These are phyloP conservation scores for Lissocephala sabroskyi DNA, from an alignment of 2,888 invertebrate species.

Conservation along the genomic window DNA sequence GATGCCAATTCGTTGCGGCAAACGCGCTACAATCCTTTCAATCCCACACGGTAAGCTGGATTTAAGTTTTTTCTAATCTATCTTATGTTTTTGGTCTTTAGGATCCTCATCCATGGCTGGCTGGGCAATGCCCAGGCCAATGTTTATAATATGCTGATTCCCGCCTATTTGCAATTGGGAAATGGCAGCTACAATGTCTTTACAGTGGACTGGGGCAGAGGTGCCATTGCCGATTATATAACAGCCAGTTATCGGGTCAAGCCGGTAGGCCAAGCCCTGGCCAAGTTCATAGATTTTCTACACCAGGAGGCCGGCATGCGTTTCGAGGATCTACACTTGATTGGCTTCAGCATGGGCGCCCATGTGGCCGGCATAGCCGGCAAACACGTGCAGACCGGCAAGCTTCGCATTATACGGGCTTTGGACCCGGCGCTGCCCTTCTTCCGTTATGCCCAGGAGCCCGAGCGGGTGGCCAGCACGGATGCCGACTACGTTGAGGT, in stretches of 20 bases:
- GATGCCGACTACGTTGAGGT: slow-evolving; percentile 84
- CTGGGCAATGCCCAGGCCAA: slow-evolving; percentile 62
- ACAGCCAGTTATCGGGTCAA: slow-evolving; percentile 68
- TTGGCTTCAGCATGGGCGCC: slow-evolving; percentile 76
- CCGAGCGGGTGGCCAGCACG: slow-evolving; percentile 73
- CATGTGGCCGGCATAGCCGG: slow-evolving; percentile 77
- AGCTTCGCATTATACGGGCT: slow-evolving; percentile 71
- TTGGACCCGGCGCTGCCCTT: slow-evolving; percentile 78
- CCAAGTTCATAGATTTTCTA: slow-evolving; percentile 77
- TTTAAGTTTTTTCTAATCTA: neutral
- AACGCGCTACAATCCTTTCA: slow-evolving; percentile 66
- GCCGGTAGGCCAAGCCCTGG: slow-evolving; percentile 75
- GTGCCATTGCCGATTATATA: slow-evolving; percentile 67
- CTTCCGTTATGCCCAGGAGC: slow-evolving; percentile 56
- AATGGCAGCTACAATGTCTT: slow-evolving; percentile 58
- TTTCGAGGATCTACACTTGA: slow-evolving; percentile 61
- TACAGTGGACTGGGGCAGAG: slow-evolving; percentile 69
- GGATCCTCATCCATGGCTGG: slow-evolving; percentile 69
- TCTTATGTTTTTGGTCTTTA: slow-evolving; percentile 16
- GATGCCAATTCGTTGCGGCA: slow-evolving; percentile 58
- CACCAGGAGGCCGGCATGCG: slow-evolving; percentile 75
- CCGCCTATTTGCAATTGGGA: slow-evolving; percentile 50
- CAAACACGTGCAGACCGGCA: slow-evolving; percentile 57
- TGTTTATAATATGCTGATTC: slow-evolving; percentile 55
- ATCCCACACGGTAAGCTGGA: slow-evolving; percentile 67